Base-by-base conservation (phyloP, 2,113 vertebrate species). In the Chaetorhynchus papuensis region DNA sequence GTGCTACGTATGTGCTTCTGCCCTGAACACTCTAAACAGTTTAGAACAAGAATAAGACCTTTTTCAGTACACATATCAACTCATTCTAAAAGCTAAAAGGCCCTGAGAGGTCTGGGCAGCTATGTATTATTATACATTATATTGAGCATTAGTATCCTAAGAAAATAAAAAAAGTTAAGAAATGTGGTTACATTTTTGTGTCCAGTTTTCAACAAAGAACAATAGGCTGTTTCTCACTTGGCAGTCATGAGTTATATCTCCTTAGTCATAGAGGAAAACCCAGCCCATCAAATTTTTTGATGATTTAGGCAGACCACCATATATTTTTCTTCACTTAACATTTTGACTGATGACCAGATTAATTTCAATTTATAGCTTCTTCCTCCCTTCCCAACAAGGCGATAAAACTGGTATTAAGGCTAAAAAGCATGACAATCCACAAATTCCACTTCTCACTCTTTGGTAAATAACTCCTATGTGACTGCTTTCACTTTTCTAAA, bases 381-480 rank as follows among this genome's bases (percentile, higher is more conserved):
- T 93, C 44, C 24, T 78, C 3, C 18, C 12, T 23, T 90, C 31
- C 33, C 63, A 66, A 24, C 21, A 80, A 81, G 85, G 47, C 57
- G 80, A 72, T 94, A 93, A 95, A 94, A 96, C 49, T 68, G 27
- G 4, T 2, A 14, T 69, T 90, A 70, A 89, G 87, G n/a, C 16
- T 79, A 71, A 95, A 94, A 96, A 49, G 7, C 75, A 85, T 66
- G 80, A 93, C 41, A 91, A 85, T 93, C 91, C 69, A 83, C 31
- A 91, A 84, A 78, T 53, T n/a, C 20, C 2, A 5, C 52, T 97
- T 96, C 68, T 90, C 42, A 49, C 12, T 84, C 28, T 86, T 91
- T 95, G 72, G 61, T 86, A 92, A 96, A 94, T 88, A 47, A 15
- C 35, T 92, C 61, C 80, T 81, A 11, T 1, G 9, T 96, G 76